Percentiles rank a stretch among this genome's conserved stretches.
Conservation (phyloP, 2,113 vertebrate genomes). For the Mus pahari region DNA sequence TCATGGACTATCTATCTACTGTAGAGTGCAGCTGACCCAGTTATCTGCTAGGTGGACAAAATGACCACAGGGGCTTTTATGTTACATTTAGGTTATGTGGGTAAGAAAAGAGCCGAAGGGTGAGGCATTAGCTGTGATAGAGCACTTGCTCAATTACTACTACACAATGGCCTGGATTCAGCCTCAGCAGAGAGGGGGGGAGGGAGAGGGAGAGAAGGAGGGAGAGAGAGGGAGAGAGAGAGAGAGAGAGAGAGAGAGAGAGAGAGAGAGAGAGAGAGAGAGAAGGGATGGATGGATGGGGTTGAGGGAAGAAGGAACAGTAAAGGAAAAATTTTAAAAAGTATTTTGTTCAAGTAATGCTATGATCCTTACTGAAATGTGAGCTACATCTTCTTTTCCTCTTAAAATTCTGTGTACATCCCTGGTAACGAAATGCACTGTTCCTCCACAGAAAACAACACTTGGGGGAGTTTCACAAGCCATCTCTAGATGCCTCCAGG, state of each 20-base stretch:
- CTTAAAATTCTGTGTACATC: neutral
- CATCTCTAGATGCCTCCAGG: neutral
- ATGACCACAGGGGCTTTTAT: neutral
- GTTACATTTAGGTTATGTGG: neutral
- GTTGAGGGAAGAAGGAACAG: neutral
- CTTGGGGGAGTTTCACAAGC: neutral
- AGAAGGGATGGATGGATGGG: neutral
- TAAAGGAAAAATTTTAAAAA: neutral
- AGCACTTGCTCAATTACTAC: neutral
- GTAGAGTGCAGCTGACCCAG: neutral
- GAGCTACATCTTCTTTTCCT: neutral
- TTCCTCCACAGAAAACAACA: neutral
- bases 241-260: too few relatives aligned
- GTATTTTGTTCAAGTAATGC: neutral
- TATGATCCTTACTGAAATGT: neutral
- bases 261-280: accelerated
- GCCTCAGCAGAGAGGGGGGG: neutral
- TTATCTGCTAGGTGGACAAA: neutral
- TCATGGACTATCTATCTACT: neutral
- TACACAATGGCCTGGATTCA: neutral
- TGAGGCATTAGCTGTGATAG: neutral
- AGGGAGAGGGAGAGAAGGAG: accelerated
- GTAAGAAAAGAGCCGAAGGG: neutral
- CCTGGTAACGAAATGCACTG: neutral
- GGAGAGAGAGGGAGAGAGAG: neutral